Evolutionary conservation across 2,113 vertebrate species (phyloP).

Genomic region (Nyctibius bracteatus): DNA sequence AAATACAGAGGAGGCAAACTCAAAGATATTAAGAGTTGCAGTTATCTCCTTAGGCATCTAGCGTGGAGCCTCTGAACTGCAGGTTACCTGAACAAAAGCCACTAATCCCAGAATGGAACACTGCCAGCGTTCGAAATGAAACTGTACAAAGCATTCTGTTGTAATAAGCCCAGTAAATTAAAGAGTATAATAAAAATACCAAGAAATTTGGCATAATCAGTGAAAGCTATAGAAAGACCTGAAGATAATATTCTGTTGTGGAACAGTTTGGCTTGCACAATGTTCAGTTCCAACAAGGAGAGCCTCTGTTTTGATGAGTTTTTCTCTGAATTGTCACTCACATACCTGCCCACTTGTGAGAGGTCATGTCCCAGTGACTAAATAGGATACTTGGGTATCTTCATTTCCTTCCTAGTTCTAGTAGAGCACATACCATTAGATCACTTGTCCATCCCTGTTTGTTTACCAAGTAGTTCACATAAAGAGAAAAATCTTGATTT

Average conservation of each 20-base stretch:
- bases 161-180: neutral
- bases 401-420: neutral
- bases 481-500: neutral
- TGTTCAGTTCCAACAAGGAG: neutral
- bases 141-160: neutral
- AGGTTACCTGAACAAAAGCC: conserved; percentile 13
- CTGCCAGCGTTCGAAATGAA: neutral
- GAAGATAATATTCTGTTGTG: neutral
- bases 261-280: neutral
- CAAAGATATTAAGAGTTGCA: neutral
- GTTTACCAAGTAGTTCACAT: neutral
- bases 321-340: neutral
- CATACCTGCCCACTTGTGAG: neutral
- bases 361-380: neutral
- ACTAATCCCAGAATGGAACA: neutral
- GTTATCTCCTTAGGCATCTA: neutral
- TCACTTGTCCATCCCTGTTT: neutral
- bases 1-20: neutral
- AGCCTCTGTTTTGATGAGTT: neutral
- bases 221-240: neutral
- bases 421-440: neutral
- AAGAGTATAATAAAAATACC: neutral
- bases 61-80: neutral
- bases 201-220: neutral
- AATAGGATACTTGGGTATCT: neutral